Base-by-base conservation (phyloP, 1,140 invertebrate genomes). In the Zaprionus ghesquierei region DNA sequence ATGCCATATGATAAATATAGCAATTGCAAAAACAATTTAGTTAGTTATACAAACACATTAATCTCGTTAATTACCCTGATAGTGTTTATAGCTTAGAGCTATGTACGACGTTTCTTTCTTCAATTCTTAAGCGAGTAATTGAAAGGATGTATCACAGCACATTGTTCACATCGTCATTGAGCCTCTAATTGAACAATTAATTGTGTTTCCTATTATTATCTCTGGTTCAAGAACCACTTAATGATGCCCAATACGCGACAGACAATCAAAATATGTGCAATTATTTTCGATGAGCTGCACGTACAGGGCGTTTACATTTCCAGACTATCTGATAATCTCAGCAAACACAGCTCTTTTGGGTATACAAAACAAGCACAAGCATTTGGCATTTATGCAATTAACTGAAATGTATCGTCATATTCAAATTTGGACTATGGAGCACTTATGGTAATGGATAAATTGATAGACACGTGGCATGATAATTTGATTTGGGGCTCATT, bases 281-380 rank as follows among this genome's bases (percentile, higher is more conserved):
- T 59, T 53, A 60, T 53, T 60, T 59, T 54, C 53, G 33, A 66
- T 72, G 46, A 66, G 25, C 33, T 20, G 51, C 62, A 72, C 62
- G 46, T 72, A 38, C 61, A 33, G 33, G 25, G 27, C 35, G 18
- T 29, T 18, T 9, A 27, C 22, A 44, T 46, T 51, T 51, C 6
- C 13, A 46, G 58, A 31, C 33, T 31, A 20, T 61, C 35, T 38
- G 35, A 38, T 38, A n/a, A 38, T 8, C n/a, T n/a, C 6, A 41
- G 15, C n/a, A 41, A 41, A n/a, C n/a, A 41, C 2, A 41, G 3
- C n/a, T 49, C 9, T 23, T 22, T 13, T 20, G 49, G 23, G 31
- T 5, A 53, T 18, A 29, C 8, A 53, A 29, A 41, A 51, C 61
- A 53, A 27, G 61, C 61, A 63, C 50, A 63, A 54, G n/a, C 25